A percentile compares a stretch with the other conserved stretches of the same genome.
These are phyloP conservation scores for Campopleginae sp. DNA, from an alignment of 2,888 invertebrate species.

Conservation along the genomic window DNA sequence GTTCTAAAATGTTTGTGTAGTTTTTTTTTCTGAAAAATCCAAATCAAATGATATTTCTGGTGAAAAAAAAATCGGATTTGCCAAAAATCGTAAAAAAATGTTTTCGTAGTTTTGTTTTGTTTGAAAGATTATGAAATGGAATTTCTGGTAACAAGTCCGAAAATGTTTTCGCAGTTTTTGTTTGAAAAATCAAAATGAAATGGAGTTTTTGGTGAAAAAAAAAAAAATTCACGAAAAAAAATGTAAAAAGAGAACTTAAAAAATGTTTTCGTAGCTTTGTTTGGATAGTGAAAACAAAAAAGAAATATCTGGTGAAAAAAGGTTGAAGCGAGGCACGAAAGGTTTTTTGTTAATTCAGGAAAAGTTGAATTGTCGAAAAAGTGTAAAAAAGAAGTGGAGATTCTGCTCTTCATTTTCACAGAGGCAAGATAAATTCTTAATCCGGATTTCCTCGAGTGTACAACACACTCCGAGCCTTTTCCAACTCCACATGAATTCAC, in stretches of 20 bases:
- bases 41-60: background rate
- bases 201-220: background rate
- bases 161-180: no score
- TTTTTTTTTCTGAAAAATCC: background rate
- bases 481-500: conserved; percentile 1
- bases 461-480: background rate
- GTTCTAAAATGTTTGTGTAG: no score
- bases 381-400: conserved; percentile 4
- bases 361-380: conserved; percentile 7
- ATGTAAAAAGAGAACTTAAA: no score
- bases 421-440: conserved; percentile 53
- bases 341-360: background rate
- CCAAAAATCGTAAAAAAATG: no score
- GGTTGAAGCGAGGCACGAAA: background rate
- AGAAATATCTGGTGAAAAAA: background rate
- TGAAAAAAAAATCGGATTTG: background rate
- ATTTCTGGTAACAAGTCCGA: background rate
- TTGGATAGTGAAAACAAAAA: no score
- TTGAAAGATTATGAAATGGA: background rate
- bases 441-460: conserved; percentile 57
- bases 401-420: conserved; percentile 21
- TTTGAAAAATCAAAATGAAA: background rate
- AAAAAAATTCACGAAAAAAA: background rate
- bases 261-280: background rate
- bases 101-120: no score